Conservation (phyloP, 2,113 vertebrate genomes). For the Ginglymostoma cirratum region DNA sequence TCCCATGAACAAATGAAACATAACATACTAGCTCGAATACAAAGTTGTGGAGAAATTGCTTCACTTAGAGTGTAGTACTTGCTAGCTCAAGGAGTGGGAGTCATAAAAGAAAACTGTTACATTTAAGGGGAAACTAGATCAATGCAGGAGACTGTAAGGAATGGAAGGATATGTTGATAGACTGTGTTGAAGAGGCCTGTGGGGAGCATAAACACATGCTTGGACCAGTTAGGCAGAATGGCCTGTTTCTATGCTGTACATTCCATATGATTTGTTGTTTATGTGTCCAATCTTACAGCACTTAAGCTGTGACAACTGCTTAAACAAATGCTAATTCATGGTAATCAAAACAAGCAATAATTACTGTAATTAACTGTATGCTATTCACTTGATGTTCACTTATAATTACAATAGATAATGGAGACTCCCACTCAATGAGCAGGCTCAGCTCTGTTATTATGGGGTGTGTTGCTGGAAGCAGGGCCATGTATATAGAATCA, state of each 20-base stretch:
- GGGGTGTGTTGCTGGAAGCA: neutral
- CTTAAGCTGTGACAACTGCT: neutral
- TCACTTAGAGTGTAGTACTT: neutral
- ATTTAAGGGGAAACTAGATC: neutral
- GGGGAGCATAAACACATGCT: neutral
- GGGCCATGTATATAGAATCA: neutral
- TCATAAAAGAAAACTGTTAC: neutral
- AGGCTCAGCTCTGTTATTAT: neutral
- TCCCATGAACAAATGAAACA: too few species aligned
- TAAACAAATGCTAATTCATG: conserved; percentile 26
- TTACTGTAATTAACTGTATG: neutral
- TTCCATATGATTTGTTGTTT: neutral
- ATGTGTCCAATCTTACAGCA: neutral
- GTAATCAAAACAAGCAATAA: conserved; percentile 17
- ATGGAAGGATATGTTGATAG: neutral
- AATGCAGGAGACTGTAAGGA: neutral
- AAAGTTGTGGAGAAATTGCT: neutral
- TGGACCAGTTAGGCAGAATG: neutral
- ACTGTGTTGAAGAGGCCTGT: neutral
- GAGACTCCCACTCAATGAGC: neutral
- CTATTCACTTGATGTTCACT: neutral
- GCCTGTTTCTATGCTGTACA: neutral
- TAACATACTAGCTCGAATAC: too few species aligned
- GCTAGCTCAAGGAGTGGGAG: neutral
- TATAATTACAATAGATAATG: neutral